Evolutionary conservation across 1,140 invertebrate species (phyloP).

Genomic region (Ostrea denselamellosa): DNA sequence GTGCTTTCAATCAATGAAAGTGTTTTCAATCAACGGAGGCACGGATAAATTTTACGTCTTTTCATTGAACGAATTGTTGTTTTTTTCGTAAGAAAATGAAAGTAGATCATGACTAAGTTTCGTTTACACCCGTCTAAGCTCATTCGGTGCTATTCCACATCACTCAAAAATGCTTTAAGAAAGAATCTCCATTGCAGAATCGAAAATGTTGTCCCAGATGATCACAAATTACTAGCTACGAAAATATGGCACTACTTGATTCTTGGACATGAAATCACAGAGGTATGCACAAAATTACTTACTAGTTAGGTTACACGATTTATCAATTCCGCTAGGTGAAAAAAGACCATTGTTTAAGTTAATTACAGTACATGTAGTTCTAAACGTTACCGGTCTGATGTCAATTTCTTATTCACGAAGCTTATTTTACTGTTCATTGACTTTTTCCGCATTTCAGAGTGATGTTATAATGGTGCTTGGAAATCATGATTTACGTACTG

Average conservation of each 20-base stretch:
- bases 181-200: neutral
- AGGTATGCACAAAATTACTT: conserved; percentile 39
- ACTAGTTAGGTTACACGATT: too few relatives aligned
- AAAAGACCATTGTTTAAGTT: too few relatives aligned
- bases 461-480: conserved; percentile 65
- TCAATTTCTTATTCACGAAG: too few relatives aligned
- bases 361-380: too few relatives aligned
- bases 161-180: neutral
- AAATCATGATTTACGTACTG: conserved; percentile 64
- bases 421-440: too few relatives aligned
- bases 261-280: conserved; percentile 47
- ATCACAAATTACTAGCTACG: conserved; percentile 35
- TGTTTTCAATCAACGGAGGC: too few relatives aligned
- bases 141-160: neutral
- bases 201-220: neutral
- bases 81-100: neutral
- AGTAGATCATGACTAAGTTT: neutral
- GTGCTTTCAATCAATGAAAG: too few relatives aligned
- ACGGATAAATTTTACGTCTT: too few relatives aligned
- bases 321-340: too few relatives aligned
- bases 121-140: neutral
- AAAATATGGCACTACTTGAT: conserved; percentile 59
- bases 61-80: neutral
- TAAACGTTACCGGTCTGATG: too few relatives aligned
- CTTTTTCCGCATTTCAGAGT: conserved; percentile 51